phyloP scores from a whole-genome alignment of 2,797 vertebrate species.

The Acrocephalus scirpaceus region DNA sequence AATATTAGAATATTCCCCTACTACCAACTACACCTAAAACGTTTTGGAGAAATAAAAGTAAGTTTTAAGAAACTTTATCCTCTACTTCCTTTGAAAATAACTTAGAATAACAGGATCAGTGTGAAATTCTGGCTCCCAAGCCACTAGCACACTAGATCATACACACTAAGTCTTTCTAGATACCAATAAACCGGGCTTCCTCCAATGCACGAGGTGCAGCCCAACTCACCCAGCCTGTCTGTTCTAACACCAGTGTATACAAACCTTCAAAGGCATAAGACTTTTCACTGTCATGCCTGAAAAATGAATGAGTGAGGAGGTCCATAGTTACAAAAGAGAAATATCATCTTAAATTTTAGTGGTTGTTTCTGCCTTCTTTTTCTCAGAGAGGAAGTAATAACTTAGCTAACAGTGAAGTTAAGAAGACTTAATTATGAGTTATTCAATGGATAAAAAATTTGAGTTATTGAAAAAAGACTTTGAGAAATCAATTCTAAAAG shows the following conservation, averaged over 20 bases:
- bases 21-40: background rate
- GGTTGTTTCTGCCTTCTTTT: background rate
- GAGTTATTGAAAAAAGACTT: background rate
- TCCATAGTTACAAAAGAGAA: background rate
- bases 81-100: background rate
- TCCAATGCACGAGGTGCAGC: rapidly evolving
- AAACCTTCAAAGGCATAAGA: background rate
- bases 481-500: background rate
- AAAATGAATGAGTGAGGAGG: background rate
- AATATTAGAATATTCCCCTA: background rate
- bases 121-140: background rate
- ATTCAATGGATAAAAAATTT: background rate
- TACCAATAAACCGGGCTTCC: background rate
- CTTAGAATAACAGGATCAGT: background rate
- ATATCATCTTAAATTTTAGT: background rate
- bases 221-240: background rate
- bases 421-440: background rate
- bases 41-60: background rate
- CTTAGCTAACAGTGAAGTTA: background rate
- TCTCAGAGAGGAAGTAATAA: background rate
- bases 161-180: background rate
- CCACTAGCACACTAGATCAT: no score
- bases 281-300: background rate
- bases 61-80: background rate
- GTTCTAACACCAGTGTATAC: background rate